phyloP scores from a whole-genome alignment of 53 echinoderm and acorn worm species.

The Holothuria scabra region DNA sequence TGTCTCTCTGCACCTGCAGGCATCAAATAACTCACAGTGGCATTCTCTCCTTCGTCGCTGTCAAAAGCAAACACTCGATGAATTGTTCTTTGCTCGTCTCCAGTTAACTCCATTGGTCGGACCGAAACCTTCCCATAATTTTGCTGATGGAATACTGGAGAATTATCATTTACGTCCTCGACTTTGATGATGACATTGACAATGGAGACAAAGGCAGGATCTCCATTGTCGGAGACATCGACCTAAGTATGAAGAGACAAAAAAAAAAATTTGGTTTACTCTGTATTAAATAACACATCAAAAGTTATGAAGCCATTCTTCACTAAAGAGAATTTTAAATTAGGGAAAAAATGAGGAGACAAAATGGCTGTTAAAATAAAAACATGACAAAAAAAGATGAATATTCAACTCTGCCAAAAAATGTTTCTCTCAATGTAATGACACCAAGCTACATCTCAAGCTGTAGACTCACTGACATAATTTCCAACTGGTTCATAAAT shows the following conservation, averaged over 20 bases:
- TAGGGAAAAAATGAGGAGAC: no score
- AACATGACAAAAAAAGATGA: no score
- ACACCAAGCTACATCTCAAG: no score
- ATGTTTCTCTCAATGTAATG: no score
- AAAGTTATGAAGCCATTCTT: no score
- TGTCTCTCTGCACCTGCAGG: conserved; percentile 69
- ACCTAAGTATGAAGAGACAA: conserved; percentile 65
- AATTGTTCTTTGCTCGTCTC: conserved; percentile 58
- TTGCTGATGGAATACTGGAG: conserved; percentile 70
- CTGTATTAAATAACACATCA: no score
- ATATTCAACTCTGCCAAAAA: no score
- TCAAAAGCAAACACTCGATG: conserved; percentile 78
- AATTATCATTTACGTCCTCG: conserved; percentile 90
- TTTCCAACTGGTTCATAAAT: no score
- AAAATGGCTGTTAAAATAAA: no score
- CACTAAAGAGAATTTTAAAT: no score
- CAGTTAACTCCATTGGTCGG: conserved; percentile 62
- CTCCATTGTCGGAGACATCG: conserved; percentile 83
- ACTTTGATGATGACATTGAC: conserved; percentile 80
- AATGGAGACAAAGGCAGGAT: conserved; percentile 65
- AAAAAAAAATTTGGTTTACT: no score
- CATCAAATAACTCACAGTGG: conserved; percentile 82
- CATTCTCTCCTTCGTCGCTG: conserved; percentile 82
- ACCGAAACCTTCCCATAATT: conserved; percentile 45
- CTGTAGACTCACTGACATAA: no score